These are phyloP conservation scores for Coreius guichenoti DNA, from an alignment of 2,797 vertebrate genomes.

Conservation along the genomic window DNA sequence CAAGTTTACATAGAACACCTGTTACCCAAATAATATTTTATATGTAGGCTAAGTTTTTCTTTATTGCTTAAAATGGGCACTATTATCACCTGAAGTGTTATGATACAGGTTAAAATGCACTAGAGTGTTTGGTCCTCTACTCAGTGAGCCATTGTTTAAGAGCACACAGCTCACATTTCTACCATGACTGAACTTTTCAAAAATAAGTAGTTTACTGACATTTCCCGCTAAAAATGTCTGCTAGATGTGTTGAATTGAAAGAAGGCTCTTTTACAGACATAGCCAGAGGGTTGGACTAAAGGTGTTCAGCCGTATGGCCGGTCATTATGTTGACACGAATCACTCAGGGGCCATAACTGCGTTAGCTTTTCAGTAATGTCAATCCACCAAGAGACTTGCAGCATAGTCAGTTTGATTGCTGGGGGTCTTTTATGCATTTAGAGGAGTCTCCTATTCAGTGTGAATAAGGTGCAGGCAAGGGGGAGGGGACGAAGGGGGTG, in stretches of 20 bases:
- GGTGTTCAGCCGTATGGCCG: constrained; percentile 67
- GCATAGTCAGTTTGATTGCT: constrained; percentile 74
- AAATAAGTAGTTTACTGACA: constrained; percentile 9
- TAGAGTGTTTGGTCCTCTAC: constrained; percentile 32
- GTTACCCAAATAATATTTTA: neutral
- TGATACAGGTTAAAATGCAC: constrained; percentile 26
- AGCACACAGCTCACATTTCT: constrained; percentile 53
- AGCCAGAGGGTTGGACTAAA: constrained; percentile 31
- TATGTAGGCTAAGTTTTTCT: neutral
- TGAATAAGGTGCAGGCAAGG: constrained; percentile 79
- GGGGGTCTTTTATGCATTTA: constrained; percentile 78
- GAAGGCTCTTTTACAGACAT: constrained; percentile 1
- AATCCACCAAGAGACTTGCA: constrained; percentile 72
- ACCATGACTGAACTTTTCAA: constrained; percentile 25
- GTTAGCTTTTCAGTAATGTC: constrained; percentile 65
- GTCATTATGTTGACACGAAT: constrained; percentile 74
- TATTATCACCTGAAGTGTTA: constrained; percentile 8
- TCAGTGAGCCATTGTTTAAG: constrained; percentile 59
- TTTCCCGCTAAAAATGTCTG: constrained; percentile 2
- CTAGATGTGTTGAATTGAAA: constrained; percentile 20
- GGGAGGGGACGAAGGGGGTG: constrained; percentile 70
- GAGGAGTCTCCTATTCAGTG: constrained; percentile 75
- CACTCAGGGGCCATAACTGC: constrained; percentile 77
- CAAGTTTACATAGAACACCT: constrained; percentile 3
- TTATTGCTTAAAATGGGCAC: neutral